These are phyloP conservation scores for Festucalex cinctus DNA, from an alignment of 2,113 vertebrate genomes.

Conservation along the genomic window DNA sequence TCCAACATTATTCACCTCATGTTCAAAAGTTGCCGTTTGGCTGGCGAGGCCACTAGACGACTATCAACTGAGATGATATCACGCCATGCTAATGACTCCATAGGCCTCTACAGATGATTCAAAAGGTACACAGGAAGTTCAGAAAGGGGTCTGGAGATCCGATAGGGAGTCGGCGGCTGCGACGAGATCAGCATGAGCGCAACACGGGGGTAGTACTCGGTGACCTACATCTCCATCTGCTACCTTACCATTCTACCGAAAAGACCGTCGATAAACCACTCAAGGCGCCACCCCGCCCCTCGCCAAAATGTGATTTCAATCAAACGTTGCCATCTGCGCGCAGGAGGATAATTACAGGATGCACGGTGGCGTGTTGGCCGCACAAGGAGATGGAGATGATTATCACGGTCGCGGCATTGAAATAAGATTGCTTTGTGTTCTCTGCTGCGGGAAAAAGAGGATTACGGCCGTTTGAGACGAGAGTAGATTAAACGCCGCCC, in stretches of 20 bases:
- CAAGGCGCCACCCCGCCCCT: neutral
- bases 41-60: conserved; percentile 14
- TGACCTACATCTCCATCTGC: conserved; percentile 66
- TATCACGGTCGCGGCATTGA: conserved; percentile 47
- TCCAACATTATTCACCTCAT: neutral
- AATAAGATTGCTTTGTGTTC: conserved; percentile 51
- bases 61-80: conserved; percentile 59
- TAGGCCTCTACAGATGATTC: conserved; percentile 28
- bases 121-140: conserved; percentile 43
- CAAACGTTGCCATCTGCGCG: conserved; percentile 57
- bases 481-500: conserved; percentile 51
- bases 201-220: conserved; percentile 21
- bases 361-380: conserved; percentile 29
- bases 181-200: conserved; percentile 38
- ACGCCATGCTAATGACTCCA: conserved; percentile 50
- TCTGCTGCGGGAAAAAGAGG: conserved; percentile 47
- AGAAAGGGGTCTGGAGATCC: conserved; percentile 39
- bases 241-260: conserved; percentile 40
- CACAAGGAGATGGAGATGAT: conserved; percentile 39
- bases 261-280: conserved; percentile 32
- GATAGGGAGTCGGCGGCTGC: conserved; percentile 39
- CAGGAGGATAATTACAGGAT: conserved; percentile 52
- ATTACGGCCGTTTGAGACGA: conserved; percentile 52
- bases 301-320: conserved; percentile 29
- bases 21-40: neutral